Base-by-base conservation (phyloP, 1,140 invertebrate species). In the Apocrypta bakeri region DNA sequence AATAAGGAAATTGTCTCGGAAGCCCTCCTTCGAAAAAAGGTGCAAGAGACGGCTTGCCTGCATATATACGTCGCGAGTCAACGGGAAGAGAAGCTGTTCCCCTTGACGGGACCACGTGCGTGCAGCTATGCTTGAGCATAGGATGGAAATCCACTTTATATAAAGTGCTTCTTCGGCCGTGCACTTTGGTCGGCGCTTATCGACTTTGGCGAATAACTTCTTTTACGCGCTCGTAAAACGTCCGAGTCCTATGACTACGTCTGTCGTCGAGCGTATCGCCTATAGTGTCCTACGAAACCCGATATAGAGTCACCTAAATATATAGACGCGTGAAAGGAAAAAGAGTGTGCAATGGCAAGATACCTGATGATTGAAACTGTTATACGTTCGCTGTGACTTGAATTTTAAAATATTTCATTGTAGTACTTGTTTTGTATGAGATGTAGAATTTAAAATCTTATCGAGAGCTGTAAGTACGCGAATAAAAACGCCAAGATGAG, bases 131-230 rank as follows among this genome's bases (percentile, higher is more conserved):
- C 25, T 27, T n/a, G 76, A 25, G 27, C 63, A 12, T 81, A 66
- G 64, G 75, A 83, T 83, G 76, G 83, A 84, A 88, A 87, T 88
- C 85, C 85, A 87, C 87, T 88, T 88, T 89, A 86, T 88, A 85
- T 85, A 86, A 88, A 89, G 87, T 89, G 88, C 85, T 89, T 83
- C 85, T 88, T 89, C 85, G 84, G 76, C 78, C 73, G 31, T 88
- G 79, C 87, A 86, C 81, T 84, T 82, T 85, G 81, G 79, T 83
- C 82, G 78, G 81, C 84, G 83, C 85, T 88, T 85, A 86, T 88
- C 88, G 83, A 88, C 83, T 86, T 87, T 83, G 48, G 78, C 80
- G 84, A 88, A 85, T 85, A 84, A 85, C 87, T 86, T 85, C 68
- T 84, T 85, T 86, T 86, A 84, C 72, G 78, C 27, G 48, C 29